Base-by-base conservation (phyloP, 1,140 invertebrate species). In the Nilaparvata lugens region DNA sequence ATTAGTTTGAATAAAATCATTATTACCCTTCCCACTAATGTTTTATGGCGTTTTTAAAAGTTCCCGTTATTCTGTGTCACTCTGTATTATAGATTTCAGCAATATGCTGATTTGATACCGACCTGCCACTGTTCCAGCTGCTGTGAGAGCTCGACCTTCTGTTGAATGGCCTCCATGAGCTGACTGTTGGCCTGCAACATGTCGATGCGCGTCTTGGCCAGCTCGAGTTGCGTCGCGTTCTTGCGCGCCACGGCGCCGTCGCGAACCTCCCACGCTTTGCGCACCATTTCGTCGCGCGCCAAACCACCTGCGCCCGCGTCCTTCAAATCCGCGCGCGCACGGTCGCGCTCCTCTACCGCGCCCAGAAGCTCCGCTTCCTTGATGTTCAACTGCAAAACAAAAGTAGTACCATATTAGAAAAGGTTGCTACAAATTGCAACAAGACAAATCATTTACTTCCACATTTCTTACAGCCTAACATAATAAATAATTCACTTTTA, bases 51-150 rank as follows among this genome's bases (percentile, higher is more conserved):
- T n/a, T n/a, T n/a, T n/a, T n/a, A n/a, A n/a, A n/a, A n/a, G n/a
- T n/a, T n/a, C n/a, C n/a, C n/a, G n/a, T n/a, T n/a, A n/a, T n/a
- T n/a, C n/a, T n/a, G n/a, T n/a, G n/a, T n/a, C n/a, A n/a, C n/a
- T n/a, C n/a, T n/a, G n/a, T n/a, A n/a, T n/a, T n/a, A n/a, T n/a
- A n/a, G n/a, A n/a, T n/a, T n/a, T n/a, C n/a, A n/a, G n/a, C n/a
- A n/a, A n/a, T n/a, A n/a, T n/a, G n/a, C n/a, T n/a, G n/a, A n/a
- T n/a, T n/a, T n/a, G 11, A 31, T 52, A 61, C 78, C 65, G 68
- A 91, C 89, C 88, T 94, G 90, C 93, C 93, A 97, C 76, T 96
- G 93, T 69, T 96, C 93, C 13, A 97, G 75, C 71, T 96, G 92
- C 70, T 97, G 91, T 25, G 91, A 93, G 1, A 97, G 79, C 71